Base-by-base conservation (phyloP, 2,797 vertebrate species). In the Champsocephalus esox region DNA sequence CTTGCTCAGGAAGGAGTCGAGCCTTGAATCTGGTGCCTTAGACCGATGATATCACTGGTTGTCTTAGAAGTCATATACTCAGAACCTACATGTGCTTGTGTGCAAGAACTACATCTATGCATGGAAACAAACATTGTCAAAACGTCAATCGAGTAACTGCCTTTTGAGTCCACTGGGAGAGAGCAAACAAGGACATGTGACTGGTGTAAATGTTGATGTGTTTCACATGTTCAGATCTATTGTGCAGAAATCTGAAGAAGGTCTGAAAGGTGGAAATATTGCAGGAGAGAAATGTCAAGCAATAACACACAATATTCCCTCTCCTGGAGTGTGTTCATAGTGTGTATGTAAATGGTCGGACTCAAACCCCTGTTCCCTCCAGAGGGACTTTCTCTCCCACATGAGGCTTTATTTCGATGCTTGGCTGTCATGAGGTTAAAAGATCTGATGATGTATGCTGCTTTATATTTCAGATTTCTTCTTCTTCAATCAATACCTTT, bases 231-330 rank as follows among this genome's bases (percentile, higher is more conserved):
- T n/a, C n/a, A n/a, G 21, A 34, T 49, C 17, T 34, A 51, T 46
- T 38, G 54, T 43, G 32, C 13, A 72, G 32, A 61, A 71, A 61
- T 66, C 3, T 57, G 46, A 68, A 17, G 45, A 19, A 19, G 34
- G 45, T 69, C 61, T 9, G 68, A 84, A 73, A 86, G 71, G 71
- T 54, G 13, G 61, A 38, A 38, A 38, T 38, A 38, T 38, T 38
- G 34, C 34, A 38, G 7, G 34, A 38, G 66, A 49, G 51, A 58
- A 56, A 70, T 64, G 61, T 49, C 13, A 73, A 73, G 61, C 57
- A 51, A 4, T n/a, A 21, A 62, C 66, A 74, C 50, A 62, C 62
- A 63, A 1, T 28, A 4, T 4, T 28, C 28, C 28, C 28, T 38
- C 34, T 28, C 34, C 34, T 38, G 34, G 8, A 38, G 34, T 38